Evolutionary conservation across 2,888 invertebrate species (phyloP).

Genomic region (Pristionchus arcanus): DNA sequence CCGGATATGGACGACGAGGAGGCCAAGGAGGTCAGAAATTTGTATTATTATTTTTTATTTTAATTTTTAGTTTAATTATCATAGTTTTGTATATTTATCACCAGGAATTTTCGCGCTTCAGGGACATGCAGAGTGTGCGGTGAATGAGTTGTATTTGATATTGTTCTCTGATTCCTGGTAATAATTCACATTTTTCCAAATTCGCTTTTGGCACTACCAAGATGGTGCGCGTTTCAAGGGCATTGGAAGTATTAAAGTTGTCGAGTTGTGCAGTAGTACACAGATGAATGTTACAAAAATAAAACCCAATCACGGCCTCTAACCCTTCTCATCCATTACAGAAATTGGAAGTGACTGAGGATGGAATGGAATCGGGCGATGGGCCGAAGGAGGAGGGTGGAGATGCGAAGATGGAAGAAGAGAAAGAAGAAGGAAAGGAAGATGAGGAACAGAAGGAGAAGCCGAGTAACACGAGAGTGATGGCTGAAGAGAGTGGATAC

Average conservation of each 20-base stretch:
- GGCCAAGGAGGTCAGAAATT: slow-evolving; percentile 81
- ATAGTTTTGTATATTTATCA: too few relatives aligned
- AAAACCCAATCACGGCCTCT: too few relatives aligned
- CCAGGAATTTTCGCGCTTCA: too few relatives aligned
- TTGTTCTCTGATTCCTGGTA: too few relatives aligned
- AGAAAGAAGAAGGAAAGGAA: not conserved
- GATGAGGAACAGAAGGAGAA: slow-evolving; percentile 49
- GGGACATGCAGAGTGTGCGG: not conserved
- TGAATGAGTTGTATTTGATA: not conserved
- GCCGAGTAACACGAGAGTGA: slow-evolving; percentile 87
- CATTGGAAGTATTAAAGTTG: too few relatives aligned
- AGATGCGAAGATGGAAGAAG: slow-evolving; percentile 33
- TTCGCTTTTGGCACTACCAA: not conserved
- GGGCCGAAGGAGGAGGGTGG: not conserved
- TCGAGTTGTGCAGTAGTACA: too few relatives aligned
- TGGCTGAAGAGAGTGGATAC: slow-evolving; percentile 91
- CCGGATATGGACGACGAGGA: slow-evolving; percentile 91
- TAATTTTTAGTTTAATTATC: too few relatives aligned
- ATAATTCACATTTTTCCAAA: too few relatives aligned
- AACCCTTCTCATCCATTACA: not conserved
- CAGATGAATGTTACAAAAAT: not conserved
- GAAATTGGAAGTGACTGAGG: slow-evolving; percentile 84
- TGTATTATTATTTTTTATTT: too few relatives aligned
- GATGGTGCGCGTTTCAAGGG: not conserved
- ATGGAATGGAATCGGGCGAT: slow-evolving; percentile 80